Percentiles rank a stretch among this genome's conserved stretches.
phyloP scores from a whole-genome alignment of 1,140 invertebrate genomes.

The Drosophila pseudoobscura region DNA sequence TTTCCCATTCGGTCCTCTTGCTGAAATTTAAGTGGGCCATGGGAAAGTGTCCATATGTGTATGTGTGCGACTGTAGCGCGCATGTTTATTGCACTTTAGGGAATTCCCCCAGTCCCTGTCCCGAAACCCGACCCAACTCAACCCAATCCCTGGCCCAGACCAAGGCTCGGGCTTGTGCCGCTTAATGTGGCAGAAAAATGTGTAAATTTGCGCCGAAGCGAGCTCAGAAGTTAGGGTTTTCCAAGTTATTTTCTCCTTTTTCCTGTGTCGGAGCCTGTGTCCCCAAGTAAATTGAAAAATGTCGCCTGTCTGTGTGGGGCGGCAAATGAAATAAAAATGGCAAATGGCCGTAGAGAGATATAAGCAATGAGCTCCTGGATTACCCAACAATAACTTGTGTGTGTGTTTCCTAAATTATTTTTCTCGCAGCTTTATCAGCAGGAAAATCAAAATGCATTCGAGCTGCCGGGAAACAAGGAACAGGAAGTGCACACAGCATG shows the following conservation, averaged over 20 bases:
- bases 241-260: not conserved
- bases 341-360: constrained; percentile 61
- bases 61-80: constrained; percentile 64
- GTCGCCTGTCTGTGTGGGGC: constrained; percentile 21
- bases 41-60: constrained; percentile 54
- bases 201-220: constrained; percentile 75
- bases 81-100: constrained; percentile 82
- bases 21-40: constrained; percentile 65
- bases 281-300: constrained; percentile 76
- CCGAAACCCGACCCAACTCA: constrained; percentile 54
- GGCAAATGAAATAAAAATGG: constrained; percentile 75
- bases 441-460: constrained; percentile 37
- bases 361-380: constrained; percentile 51
- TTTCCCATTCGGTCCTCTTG: constrained; percentile 25
- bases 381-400: constrained; percentile 31
- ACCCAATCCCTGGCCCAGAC: constrained; percentile 26
- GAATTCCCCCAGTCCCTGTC: constrained; percentile 48
- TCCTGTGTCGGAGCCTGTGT: constrained; percentile 30
- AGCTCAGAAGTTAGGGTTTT: constrained; percentile 34
- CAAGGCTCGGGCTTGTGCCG: constrained; percentile 34
- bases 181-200: constrained; percentile 82
- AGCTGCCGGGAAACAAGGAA: not conserved
- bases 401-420: constrained; percentile 36
- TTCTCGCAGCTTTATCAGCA: constrained; percentile 29
- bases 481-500: not conserved